Evolutionary conservation across 1,140 invertebrate genomes (phyloP).

Genomic region (Ruditapes philippinarum): DNA sequence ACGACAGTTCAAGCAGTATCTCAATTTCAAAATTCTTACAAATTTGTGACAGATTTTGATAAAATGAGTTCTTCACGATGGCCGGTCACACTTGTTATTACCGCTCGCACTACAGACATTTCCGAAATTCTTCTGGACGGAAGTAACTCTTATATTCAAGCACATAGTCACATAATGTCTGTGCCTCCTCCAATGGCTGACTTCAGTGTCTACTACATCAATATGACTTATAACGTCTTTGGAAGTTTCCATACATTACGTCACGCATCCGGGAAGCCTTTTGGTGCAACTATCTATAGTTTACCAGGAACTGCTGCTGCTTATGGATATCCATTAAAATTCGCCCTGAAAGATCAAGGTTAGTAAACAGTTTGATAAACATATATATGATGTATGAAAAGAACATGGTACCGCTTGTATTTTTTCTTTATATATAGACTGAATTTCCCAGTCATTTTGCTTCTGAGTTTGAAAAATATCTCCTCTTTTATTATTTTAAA

Average conservation of each 20-base stretch:
- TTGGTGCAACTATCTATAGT: conserved; percentile 1
- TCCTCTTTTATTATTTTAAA: no score
- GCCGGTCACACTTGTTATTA: background rate
- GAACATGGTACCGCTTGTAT: no score
- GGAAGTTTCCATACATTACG: background rate
- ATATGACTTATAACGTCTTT: background rate
- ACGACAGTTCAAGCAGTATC: background rate
- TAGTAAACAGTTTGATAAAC: no score
- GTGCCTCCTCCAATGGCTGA: conserved; percentile 6
- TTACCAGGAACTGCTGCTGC: background rate
- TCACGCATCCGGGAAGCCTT: background rate
- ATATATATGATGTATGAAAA: no score
- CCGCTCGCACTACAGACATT: background rate
- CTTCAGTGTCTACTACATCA: background rate
- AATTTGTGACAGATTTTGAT: conserved; percentile 8
- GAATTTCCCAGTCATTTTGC: no score
- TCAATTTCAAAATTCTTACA: background rate
- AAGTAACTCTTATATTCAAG: background rate
- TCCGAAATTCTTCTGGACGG: background rate
- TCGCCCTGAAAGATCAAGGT: background rate
- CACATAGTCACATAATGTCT: background rate
- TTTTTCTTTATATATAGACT: no score
- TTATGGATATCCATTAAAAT: conserved; percentile 9
- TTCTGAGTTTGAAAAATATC: no score
- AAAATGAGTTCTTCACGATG: background rate